Conservation (phyloP, 2,888 invertebrate genomes). For the Rambutsinella grinnellia region DNA sequence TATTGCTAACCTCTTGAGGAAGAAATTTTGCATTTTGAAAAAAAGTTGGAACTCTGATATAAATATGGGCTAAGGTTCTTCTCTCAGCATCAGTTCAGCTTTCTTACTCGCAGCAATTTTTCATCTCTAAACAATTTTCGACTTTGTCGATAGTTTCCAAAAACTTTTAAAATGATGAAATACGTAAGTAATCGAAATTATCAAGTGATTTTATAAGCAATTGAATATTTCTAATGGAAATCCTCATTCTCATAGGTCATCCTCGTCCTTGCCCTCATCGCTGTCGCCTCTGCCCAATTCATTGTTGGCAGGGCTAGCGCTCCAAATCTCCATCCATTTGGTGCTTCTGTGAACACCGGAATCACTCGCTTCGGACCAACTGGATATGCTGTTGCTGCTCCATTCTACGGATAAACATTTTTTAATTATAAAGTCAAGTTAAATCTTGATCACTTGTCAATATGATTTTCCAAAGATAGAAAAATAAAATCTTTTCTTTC, state of each 20-base stretch:
- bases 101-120: too few species aligned
- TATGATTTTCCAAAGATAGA: too few species aligned
- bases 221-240: not conserved
- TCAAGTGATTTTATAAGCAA: not conserved
- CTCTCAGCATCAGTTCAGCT: too few species aligned
- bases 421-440: too few species aligned
- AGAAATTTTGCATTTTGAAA: too few species aligned
- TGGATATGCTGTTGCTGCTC: too few species aligned
- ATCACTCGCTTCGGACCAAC: not conserved
- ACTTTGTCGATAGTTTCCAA: constrained; percentile 9
- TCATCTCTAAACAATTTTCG: constrained; percentile 3
- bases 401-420: too few species aligned
- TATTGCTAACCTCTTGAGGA: too few species aligned
- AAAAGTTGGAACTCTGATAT: too few species aligned
- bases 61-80: too few species aligned
- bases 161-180: constrained; percentile 31
- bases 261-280: constrained; percentile 33
- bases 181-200: constrained; percentile 18
- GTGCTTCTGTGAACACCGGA: constrained; percentile 2
- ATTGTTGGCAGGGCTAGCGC: not conserved
- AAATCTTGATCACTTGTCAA: too few species aligned
- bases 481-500: too few species aligned
- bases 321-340: constrained; percentile 12
- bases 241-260: constrained; percentile 1
- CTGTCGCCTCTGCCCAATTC: constrained; percentile 29